Base-by-base conservation (phyloP, 2,888 invertebrate species). In the Cartodere bifasciata region DNA sequence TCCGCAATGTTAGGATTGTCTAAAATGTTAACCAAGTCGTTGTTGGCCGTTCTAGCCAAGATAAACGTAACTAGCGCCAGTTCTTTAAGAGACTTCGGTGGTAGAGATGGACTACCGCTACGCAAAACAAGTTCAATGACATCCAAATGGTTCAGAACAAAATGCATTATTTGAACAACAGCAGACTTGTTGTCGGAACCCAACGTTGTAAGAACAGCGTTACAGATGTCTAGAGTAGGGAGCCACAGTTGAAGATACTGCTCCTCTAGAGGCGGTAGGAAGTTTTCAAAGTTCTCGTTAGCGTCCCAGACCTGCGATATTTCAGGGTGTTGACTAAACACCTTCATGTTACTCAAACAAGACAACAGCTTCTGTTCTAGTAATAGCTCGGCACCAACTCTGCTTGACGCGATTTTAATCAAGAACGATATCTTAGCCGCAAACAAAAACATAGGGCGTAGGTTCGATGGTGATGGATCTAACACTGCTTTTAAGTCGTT, bases 391-490 rank as follows among this genome's bases (percentile, higher is more conserved):
- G 78, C 72, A 39, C 87, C 87, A 7, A 66, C 48, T 38, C 73
- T 65, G 0, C 71, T 70, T 4, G 72, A 68, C 1, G 83, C 77
- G 45, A 86, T 64, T 48, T 79, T 69, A 29, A 74, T 67, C 11
- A 88, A 64, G 41, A 85, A 68, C 20, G 82, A 73, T 77, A 91
- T 78, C 63, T 86, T 85, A 0, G 87, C 80, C 56, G 87, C 84
- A 60, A 86, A 91, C 10, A 88, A 72, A 62, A 86, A 91, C 1
- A 91, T 60, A 1, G 79, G 75, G 32, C 81, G 72, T 23, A 90
- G 64, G 2, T 74, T 75, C 16, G 41, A 43, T 7, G 41, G 32
- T 28, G 71, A 70, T 9, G 71, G 70, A 44, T 76, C 75, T 24
- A 84, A 49, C n/a, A 78, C 68, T 51, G 65, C 64, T 31, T 64